Conservation (phyloP, 2,113 vertebrate species). For the Nycticorax nycticorax region DNA sequence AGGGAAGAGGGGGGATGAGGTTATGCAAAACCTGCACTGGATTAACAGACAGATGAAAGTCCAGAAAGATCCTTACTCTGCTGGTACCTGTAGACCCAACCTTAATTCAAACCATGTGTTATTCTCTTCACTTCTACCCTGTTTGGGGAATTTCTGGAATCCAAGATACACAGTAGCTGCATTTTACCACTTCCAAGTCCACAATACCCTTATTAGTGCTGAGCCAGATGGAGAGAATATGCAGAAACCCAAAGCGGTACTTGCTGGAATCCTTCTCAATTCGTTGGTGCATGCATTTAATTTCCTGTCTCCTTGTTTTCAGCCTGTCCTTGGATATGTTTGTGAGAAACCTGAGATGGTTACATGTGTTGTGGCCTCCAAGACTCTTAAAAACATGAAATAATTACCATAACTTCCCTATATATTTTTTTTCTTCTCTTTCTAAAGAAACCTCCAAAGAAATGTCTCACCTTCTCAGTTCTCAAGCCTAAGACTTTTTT, state of each 20-base stretch:
- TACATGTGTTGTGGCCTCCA: constrained; percentile 50
- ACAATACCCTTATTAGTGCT: not conserved
- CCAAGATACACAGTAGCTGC: constrained; percentile 19
- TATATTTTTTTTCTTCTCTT: not conserved
- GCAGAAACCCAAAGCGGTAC: not conserved
- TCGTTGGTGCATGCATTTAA: constrained; percentile 35
- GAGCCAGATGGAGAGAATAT: constrained; percentile 27
- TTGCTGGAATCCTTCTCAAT: constrained; percentile 45
- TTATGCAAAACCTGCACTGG: not conserved
- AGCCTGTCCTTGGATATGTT: constrained; percentile 44
- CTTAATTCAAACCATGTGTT: not conserved
- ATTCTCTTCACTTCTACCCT: not conserved
- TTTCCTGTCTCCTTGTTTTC: constrained; percentile 67
- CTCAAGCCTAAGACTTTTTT: constrained; percentile 10
- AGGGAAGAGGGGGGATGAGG: not conserved
- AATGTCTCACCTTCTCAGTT: constrained; percentile 60
- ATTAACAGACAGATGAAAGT: not conserved
- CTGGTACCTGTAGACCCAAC: not conserved
- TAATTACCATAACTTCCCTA: constrained; percentile 5
- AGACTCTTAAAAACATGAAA: constrained; percentile 38
- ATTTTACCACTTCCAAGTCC: constrained; percentile 1
- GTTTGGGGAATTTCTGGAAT: constrained; percentile 21
- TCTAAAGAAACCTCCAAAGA: constrained; percentile 25
- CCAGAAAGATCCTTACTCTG: not conserved
- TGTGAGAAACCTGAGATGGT: constrained; percentile 60